Percentiles rank a stretch among this genome's conserved stretches.
Evolutionary conservation across 2,888 invertebrate genomes (phyloP).

Genomic region (Tetranychus truncatus): DNA sequence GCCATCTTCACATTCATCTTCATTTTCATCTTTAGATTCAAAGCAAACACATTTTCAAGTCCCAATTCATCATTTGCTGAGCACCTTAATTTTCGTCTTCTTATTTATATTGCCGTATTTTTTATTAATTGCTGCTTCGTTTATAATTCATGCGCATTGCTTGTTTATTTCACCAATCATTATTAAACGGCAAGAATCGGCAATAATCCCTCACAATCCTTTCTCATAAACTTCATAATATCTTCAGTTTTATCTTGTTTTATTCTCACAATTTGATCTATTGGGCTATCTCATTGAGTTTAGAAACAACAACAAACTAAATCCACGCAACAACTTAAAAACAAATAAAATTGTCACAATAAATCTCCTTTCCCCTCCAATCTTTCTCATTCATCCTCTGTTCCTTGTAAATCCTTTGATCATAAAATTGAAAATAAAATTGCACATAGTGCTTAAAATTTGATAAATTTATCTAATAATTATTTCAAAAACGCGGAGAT

Average conservation of each 20-base stretch:
- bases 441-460: not conserved
- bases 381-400: not conserved
- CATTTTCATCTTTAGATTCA: not conserved
- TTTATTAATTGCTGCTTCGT: not conserved
- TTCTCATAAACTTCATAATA: not conserved
- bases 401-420: not conserved
- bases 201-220: not conserved
- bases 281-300: not conserved
- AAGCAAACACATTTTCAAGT: not conserved
- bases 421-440: not conserved
- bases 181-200: not conserved
- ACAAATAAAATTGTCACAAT: not conserved
- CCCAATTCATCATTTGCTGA: not conserved
- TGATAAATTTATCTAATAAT: not conserved
- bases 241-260: no score
- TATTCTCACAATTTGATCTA: not conserved
- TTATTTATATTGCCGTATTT: not conserved
- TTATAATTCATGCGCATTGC: not conserved
- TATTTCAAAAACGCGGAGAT: not conserved
- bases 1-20: not conserved
- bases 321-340: not conserved
- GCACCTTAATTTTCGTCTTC: not conserved
- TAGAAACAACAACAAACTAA: not conserved
- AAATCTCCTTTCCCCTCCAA: not conserved
- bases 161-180: not conserved